A percentile compares a stretch with the other conserved stretches of the same genome.
Evolutionary conservation across 2,888 invertebrate species (phyloP).

Genomic region (Synergus laeviventris): DNA sequence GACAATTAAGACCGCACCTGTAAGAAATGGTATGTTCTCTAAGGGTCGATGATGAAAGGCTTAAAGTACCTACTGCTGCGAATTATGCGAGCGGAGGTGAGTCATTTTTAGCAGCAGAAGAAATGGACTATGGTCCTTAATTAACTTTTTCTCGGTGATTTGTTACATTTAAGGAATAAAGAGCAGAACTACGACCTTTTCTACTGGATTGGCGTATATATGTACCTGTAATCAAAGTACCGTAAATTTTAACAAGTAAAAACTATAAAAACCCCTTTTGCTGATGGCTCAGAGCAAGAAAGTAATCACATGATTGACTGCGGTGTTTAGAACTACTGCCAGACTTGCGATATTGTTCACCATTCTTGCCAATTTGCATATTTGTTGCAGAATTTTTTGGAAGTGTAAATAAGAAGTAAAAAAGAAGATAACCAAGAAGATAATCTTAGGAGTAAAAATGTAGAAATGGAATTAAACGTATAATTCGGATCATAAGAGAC

Average conservation of each 20-base stretch:
- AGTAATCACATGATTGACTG: slow-evolving; percentile 42
- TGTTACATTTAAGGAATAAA: slow-evolving; percentile 39
- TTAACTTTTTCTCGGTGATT: slow-evolving; percentile 37
- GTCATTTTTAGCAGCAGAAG: slow-evolving; percentile 28
- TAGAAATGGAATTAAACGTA: background rate
- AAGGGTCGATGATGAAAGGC: slow-evolving; percentile 29
- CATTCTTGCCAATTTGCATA: slow-evolving; percentile 13
- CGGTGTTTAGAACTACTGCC: slow-evolving; percentile 1
- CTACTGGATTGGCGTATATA: slow-evolving; percentile 46
- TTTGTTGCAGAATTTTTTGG: background rate
- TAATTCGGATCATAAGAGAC: background rate
- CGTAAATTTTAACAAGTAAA: slow-evolving; percentile 52
- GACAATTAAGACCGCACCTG: slow-evolving; percentile 33
- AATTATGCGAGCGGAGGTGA: slow-evolving; percentile 16
- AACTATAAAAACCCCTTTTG: slow-evolving; percentile 40
- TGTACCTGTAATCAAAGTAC: slow-evolving; percentile 51
- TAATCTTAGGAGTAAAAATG: background rate
- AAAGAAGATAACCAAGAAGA: background rate
- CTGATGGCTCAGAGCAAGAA: slow-evolving; percentile 45
- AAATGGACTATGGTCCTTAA: slow-evolving; percentile 23
- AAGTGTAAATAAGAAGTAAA: background rate
- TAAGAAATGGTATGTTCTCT: slow-evolving; percentile 22
- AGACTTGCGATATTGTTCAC: slow-evolving; percentile 21
- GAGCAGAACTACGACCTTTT: slow-evolving; percentile 19
- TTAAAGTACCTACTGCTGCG: slow-evolving; percentile 27